Conservation (phyloP, 2,888 invertebrate species). For the Globia sparganii region DNA sequence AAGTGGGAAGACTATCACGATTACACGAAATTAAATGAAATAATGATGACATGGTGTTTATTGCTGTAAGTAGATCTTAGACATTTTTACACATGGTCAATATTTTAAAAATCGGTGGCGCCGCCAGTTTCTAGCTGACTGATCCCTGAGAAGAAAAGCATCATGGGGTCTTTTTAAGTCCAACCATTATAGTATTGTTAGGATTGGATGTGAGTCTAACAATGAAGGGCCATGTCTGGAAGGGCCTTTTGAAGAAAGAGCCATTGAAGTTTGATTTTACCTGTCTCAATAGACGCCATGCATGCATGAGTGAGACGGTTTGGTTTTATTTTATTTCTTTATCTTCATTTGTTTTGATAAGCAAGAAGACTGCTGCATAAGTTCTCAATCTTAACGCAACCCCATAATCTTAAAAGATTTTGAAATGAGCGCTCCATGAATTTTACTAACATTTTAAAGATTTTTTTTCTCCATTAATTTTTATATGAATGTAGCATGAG, state of each 20-base stretch:
- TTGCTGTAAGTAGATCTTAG: neutral
- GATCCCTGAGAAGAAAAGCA: neutral
- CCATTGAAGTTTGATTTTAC: too few species aligned
- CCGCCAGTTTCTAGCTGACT: neutral
- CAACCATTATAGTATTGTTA: too few species aligned
- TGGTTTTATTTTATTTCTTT: neutral
- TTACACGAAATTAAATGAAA: neutral
- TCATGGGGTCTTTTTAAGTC: neutral
- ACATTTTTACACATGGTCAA: neutral
- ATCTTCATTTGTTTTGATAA: constrained; percentile 9
- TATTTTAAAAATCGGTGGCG: neutral
- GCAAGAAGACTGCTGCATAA: neutral
- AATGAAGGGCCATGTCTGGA: too few species aligned
- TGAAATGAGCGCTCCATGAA: too few species aligned
- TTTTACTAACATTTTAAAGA: neutral
- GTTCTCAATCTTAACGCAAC: neutral
- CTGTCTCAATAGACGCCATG: too few species aligned
- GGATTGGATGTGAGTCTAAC: too few species aligned
- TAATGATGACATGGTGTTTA: neutral
- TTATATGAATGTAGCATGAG: too few species aligned
- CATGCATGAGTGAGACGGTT: too few species aligned
- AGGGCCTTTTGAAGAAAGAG: too few species aligned
- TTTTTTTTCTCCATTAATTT: too few species aligned
- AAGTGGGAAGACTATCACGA: neutral
- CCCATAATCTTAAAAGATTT: neutral